phyloP scores from a whole-genome alignment of 37 sponge, comb jelly and placozoan species.

The Aphrocallistes beatrix region DNA sequence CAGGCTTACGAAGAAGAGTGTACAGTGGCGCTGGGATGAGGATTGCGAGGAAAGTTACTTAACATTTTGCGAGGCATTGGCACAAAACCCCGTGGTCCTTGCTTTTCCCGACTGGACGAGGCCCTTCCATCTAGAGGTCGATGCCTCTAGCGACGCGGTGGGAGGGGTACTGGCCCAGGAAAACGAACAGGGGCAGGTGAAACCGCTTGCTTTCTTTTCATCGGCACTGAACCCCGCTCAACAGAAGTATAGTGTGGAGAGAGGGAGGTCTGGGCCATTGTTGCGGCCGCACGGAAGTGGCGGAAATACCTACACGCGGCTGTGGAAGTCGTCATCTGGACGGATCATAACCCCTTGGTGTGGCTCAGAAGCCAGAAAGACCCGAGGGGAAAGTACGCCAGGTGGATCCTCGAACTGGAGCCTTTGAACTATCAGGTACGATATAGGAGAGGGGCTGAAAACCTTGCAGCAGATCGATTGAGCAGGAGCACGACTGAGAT shows the following conservation, averaged over 20 bases:
- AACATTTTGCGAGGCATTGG: not conserved
- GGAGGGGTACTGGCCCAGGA: not conserved
- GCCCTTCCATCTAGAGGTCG: not conserved
- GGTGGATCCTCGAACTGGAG: not conserved
- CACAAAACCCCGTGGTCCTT: not conserved
- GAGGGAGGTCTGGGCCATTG: not conserved
- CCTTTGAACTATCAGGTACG: not conserved
- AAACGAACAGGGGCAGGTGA: not conserved
- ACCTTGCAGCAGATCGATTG: not conserved
- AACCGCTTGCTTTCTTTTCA: not conserved
- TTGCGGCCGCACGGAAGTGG: not conserved
- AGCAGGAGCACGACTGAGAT: not conserved
- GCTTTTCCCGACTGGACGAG: not conserved
- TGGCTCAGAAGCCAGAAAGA: conserved; percentile 31
- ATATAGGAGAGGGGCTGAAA: not conserved
- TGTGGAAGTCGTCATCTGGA: not conserved
- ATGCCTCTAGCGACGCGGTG: not conserved
- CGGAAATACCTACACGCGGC: not conserved
- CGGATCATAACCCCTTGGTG: conserved; percentile 20
- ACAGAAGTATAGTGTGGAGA: not conserved
- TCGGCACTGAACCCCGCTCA: not conserved
- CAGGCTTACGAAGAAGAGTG: not conserved
- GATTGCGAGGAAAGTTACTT: not conserved
- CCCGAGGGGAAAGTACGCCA: not conserved
- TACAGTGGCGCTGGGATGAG: not conserved